Percentiles rank a stretch among this genome's conserved stretches.
These are phyloP conservation scores for Drosophila nikananu DNA, from an alignment of 1,140 invertebrate species.

Conservation along the genomic window DNA sequence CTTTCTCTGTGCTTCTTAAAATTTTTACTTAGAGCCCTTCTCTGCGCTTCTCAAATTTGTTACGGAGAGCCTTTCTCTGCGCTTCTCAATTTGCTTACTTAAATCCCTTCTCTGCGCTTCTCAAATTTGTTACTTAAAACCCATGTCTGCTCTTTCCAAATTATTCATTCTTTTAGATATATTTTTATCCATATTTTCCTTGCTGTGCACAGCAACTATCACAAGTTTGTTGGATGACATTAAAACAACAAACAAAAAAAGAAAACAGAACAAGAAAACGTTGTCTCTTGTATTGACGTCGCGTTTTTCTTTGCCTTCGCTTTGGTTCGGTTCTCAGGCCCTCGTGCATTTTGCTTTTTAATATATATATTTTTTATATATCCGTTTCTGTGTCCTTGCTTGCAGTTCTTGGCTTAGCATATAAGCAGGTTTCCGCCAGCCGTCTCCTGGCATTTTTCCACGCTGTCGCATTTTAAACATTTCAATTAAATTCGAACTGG, in stretches of 20 bases:
- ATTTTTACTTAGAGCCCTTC: background rate
- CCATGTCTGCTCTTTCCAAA: background rate
- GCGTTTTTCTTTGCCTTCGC: constrained; percentile 23
- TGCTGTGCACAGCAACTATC: constrained; percentile 29
- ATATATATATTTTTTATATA: background rate
- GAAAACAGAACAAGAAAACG: background rate
- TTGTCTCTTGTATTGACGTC: constrained; percentile 64
- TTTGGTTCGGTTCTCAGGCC: background rate
- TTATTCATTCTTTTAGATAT: background rate
- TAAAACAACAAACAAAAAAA: constrained; percentile 34
- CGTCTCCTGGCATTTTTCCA: constrained; percentile 61
- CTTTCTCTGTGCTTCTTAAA: background rate
- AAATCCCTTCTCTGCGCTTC: background rate
- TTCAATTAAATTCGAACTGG: constrained; percentile 64
- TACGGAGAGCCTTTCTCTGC: background rate
- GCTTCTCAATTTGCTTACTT: background rate
- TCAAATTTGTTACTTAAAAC: too few relatives aligned
- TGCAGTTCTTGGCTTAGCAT: constrained; percentile 38
- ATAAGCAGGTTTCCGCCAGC: constrained; percentile 4
- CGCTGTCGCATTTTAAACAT: constrained; percentile 67
- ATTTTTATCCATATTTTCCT: background rate
- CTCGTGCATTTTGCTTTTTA: constrained; percentile 9
- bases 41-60: background rate
- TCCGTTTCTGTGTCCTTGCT: constrained; percentile 31
- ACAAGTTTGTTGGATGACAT: constrained; percentile 73